Percentiles rank a stretch among this genome's conserved stretches.
Conservation (phyloP, 2,888 invertebrate genomes). For the Drosophila lacicola region DNA sequence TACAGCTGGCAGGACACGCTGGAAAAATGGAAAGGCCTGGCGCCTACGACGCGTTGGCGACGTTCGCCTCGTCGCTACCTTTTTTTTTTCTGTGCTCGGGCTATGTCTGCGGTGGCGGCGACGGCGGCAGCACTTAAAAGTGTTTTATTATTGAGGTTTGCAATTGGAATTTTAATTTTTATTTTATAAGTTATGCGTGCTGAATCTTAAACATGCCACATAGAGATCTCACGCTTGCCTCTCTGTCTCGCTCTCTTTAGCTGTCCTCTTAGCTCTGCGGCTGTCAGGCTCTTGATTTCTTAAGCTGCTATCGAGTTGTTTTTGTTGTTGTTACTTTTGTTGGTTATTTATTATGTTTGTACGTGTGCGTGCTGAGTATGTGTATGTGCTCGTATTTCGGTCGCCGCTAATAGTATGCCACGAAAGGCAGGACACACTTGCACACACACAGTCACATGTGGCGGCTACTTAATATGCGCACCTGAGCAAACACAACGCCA, state of each 20-base stretch:
- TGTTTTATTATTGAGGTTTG: constrained; percentile 76
- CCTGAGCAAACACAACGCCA: constrained; percentile 59
- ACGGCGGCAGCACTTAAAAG: constrained; percentile 63
- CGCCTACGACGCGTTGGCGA: constrained; percentile 29
- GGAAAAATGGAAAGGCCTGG: constrained; percentile 20
- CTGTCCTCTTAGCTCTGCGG: constrained; percentile 10
- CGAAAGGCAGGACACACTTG: constrained; percentile 47
- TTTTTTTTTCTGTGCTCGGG: constrained; percentile 20
- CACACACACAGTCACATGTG: constrained; percentile 33
- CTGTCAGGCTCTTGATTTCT: constrained; percentile 44
- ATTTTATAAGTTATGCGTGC: constrained; percentile 76
- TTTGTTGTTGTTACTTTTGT: constrained; percentile 33
- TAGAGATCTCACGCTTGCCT: constrained; percentile 32
- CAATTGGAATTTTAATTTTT: constrained; percentile 79
- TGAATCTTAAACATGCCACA: constrained; percentile 71
- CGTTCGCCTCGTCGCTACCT: constrained; percentile 18
- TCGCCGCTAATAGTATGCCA: constrained; percentile 59
- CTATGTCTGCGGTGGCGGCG: constrained; percentile 28
- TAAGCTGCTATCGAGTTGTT: constrained; percentile 35
- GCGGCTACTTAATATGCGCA: constrained; percentile 75
- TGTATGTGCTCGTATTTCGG: constrained; percentile 36
- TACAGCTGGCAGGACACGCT: neutral
- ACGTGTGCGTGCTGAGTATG: constrained; percentile 48
- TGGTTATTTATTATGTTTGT: constrained; percentile 72
- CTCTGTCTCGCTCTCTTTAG: constrained; percentile 2